These are phyloP conservation scores for Ceyx cyanopectus DNA, from an alignment of 2,113 vertebrate species.

Conservation along the genomic window DNA sequence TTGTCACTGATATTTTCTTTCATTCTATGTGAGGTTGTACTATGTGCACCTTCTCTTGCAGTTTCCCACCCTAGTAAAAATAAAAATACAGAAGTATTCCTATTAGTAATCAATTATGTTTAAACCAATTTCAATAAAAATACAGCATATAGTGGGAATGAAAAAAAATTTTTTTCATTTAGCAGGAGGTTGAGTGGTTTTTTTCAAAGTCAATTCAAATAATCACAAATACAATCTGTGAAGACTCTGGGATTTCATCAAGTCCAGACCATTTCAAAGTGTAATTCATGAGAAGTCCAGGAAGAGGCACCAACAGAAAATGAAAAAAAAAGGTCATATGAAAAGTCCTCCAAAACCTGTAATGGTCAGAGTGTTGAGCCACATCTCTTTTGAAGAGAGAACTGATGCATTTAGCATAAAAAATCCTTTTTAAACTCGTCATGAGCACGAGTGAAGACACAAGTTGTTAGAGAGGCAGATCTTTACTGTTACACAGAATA, in stretches of 20 bases:
- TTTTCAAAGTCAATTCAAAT: fast-evolving
- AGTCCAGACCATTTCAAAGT: neutral
- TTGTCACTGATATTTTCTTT: fast-evolving
- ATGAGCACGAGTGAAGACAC: neutral
- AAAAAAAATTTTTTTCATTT: neutral
- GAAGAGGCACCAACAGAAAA: conserved; percentile 46
- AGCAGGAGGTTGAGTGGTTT: fast-evolving
- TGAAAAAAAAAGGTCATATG: fast-evolving
- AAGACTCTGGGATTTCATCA: neutral
- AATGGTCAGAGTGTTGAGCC: fast-evolving
- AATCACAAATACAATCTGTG: neutral
- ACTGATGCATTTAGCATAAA: neutral
- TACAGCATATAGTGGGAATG: neutral
- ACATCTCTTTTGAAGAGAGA: neutral
- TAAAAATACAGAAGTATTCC: neutral
- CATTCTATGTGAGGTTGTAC: neutral
- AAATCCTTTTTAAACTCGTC: neutral
- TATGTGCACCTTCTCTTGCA: fast-evolving
- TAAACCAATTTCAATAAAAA: neutral
- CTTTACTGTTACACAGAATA: neutral
- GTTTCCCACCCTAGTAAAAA: neutral
- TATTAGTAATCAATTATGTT: neutral
- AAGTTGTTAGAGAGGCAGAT: neutral
- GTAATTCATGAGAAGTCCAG: conserved; percentile 30
- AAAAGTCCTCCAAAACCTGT: fast-evolving